Evolutionary conservation across 1,140 invertebrate species (phyloP).

Genomic region (Orius insidiosus): DNA sequence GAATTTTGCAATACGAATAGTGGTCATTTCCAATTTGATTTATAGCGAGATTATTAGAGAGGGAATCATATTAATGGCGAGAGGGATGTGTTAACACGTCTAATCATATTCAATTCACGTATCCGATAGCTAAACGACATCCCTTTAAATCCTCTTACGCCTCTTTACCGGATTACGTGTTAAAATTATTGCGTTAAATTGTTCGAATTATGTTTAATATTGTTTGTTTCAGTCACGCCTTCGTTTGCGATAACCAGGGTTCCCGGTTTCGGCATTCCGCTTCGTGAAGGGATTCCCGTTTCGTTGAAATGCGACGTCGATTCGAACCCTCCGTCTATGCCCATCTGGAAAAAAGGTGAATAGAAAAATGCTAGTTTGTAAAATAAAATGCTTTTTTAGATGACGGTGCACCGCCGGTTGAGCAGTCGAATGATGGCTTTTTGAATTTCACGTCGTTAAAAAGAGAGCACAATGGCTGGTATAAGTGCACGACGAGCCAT

Average conservation of each 20-base stretch:
- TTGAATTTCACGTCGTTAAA: slow-evolving; percentile 64
- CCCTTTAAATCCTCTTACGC: too few species aligned
- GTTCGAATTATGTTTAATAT: too few species aligned
- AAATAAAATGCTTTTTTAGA: slow-evolving; percentile 29
- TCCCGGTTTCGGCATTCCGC: slow-evolving; percentile 72
- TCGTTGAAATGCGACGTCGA: slow-evolving; percentile 78
- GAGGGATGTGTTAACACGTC: too few species aligned
- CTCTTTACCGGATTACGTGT: too few species aligned
- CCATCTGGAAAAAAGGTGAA: slow-evolving; percentile 59
- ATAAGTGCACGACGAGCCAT: slow-evolving; percentile 70
- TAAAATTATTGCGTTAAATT: too few species aligned
- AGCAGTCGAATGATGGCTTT: slow-evolving; percentile 52
- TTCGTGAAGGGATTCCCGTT: slow-evolving; percentile 66
- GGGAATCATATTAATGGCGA: too few species aligned
- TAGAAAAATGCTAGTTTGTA: too few species aligned
- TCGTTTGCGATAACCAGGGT: slow-evolving; percentile 76
- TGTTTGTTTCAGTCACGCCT: slow-evolving; percentile 54
- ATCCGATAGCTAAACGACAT: too few species aligned
- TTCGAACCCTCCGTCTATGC: slow-evolving; percentile 72
- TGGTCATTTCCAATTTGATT: too few species aligned
- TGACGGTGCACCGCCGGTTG: slow-evolving; percentile 37
- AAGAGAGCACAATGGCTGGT: slow-evolving; percentile 67
- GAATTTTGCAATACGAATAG: too few species aligned
- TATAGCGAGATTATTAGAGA: too few species aligned
- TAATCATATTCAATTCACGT: too few species aligned